These are phyloP conservation scores for Grantiella picta DNA, from an alignment of 2,113 vertebrate genomes.

Conservation along the genomic window DNA sequence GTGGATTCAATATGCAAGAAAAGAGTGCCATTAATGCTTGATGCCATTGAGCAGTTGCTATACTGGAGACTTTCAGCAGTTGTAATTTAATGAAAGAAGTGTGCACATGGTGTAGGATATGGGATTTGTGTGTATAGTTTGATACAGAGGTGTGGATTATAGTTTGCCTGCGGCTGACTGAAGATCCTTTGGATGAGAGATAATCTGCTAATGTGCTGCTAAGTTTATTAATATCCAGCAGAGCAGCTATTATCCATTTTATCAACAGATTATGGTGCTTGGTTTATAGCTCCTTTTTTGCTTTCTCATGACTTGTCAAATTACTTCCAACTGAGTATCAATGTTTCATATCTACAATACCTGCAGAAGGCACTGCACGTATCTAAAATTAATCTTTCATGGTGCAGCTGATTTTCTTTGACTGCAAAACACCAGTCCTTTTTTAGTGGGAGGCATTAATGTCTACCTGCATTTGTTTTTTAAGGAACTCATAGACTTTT, in stretches of 20 bases:
- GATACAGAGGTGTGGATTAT: background rate
- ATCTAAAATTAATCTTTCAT: background rate
- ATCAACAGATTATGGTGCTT: background rate
- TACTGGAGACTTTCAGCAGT: background rate
- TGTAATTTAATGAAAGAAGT: background rate
- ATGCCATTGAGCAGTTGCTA: background rate
- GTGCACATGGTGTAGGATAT: background rate
- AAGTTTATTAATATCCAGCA: slow-evolving; percentile 13
- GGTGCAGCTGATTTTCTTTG: background rate
- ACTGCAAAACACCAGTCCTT: background rate
- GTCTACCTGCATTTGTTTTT: background rate
- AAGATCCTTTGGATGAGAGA: background rate
- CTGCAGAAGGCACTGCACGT: background rate
- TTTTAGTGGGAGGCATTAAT: background rate
- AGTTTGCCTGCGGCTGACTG: background rate
- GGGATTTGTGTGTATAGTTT: background rate
- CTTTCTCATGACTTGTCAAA: background rate
- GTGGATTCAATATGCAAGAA: background rate
- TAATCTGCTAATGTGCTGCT: background rate
- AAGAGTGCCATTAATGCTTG: background rate
- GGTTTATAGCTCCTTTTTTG: background rate
- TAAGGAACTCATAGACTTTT: background rate
- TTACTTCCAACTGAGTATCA: background rate
- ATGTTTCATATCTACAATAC: background rate
- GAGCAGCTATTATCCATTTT: slow-evolving; percentile 10